These are phyloP conservation scores for Hirudo medicinalis DNA, from an alignment of 1,140 invertebrate genomes.

Conservation along the genomic window DNA sequence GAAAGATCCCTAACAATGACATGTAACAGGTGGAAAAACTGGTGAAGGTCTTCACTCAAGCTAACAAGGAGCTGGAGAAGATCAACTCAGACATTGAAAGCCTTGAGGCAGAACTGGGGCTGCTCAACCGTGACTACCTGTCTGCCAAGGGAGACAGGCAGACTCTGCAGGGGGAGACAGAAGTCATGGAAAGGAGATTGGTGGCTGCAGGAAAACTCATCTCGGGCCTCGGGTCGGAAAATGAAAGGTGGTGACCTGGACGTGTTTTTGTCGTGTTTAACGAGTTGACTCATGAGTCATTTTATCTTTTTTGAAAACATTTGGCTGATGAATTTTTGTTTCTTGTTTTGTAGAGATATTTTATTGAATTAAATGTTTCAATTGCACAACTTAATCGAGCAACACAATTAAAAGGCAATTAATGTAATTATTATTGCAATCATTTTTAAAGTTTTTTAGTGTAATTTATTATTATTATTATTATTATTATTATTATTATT, in stretches of 20 bases:
- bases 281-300: too few species aligned
- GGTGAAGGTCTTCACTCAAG: conserved; percentile 46
- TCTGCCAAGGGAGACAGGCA: conserved; percentile 58
- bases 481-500: conserved; percentile 8
- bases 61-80: conserved; percentile 56
- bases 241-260: conserved; percentile 45
- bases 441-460: not conserved
- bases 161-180: conserved; percentile 66
- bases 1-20: not conserved
- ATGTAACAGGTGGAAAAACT: conserved; percentile 50
- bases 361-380: too few species aligned
- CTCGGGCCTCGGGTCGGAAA: conserved; percentile 64
- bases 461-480: not conserved
- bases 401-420: too few species aligned
- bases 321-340: too few species aligned
- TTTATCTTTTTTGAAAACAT: too few species aligned
- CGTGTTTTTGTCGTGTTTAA: not conserved
- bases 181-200: conserved; percentile 63
- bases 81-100: conserved; percentile 59
- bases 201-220: conserved; percentile 72
- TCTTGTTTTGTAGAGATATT: too few species aligned
- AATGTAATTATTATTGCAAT: not conserved
- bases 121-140: conserved; percentile 61
- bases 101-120: conserved; percentile 54
- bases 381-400: too few species aligned